phyloP scores from a whole-genome alignment of 2,888 invertebrate genomes.

The Leistus spinibarbis region DNA sequence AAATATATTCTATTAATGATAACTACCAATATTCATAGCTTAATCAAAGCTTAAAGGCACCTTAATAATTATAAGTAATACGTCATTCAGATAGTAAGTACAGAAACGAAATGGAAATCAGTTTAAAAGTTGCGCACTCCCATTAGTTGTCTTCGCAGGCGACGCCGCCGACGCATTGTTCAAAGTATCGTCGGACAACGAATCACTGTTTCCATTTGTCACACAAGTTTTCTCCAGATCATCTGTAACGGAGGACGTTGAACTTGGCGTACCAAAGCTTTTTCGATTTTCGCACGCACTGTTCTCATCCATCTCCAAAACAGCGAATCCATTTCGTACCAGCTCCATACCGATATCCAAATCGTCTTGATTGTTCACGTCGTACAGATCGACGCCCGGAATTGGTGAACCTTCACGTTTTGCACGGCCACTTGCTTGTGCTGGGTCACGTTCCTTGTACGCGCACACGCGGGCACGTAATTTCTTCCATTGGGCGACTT shows the following conservation, averaged over 20 bases:
- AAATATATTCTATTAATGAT: background rate
- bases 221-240: background rate
- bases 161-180: background rate
- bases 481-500: conserved; percentile 81
- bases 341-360: conserved; percentile 68
- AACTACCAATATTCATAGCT: background rate
- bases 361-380: conserved; percentile 68
- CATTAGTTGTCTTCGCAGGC: background rate
- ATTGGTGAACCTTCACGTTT: conserved; percentile 73
- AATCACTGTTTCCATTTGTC: conserved; percentile 13
- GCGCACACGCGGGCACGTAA: conserved; percentile 76
- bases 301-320: conserved; percentile 46
- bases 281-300: background rate
- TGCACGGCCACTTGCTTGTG: conserved; percentile 50
- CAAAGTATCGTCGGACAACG: background rate
- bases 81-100: too few species aligned
- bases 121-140: background rate
- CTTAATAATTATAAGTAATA: background rate
- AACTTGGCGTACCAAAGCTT: background rate
- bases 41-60: background rate
- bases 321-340: conserved; percentile 66
- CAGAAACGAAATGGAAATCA: background rate
- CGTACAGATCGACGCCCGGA: conserved; percentile 78
- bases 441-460: conserved; percentile 64
- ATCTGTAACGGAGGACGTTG: conserved; percentile 8